Evolutionary conservation across 2,113 vertebrate species (phyloP), one percentile per base, ranked within the genome.

Genomic region (Butorides virescens): DNA sequence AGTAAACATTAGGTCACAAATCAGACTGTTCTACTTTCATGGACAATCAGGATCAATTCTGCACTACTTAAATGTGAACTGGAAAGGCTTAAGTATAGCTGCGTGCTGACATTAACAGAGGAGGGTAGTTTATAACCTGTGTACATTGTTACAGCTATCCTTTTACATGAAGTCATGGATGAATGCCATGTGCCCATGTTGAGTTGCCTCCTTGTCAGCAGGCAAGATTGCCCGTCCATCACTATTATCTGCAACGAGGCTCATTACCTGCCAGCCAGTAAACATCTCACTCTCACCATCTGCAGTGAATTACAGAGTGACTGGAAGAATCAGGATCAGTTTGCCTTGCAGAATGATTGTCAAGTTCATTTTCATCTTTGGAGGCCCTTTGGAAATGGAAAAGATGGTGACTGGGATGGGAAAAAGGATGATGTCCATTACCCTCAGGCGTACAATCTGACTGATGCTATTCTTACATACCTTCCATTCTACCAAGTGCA

Each of bases 291-390:
- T 98, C 95, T 95, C 91, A 95, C 98, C 97, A 98, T 98, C 98
- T 98, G 98, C 97, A 93, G 81, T 97, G 97, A 98, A 98, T 98
- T 98, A 97, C 97, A 97, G 98, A 97, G 95, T 98, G 98, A 97
- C 96, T 93, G 96, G 93, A 95, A 97, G 96, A 98, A 98, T 98
- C 97, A 98, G 93, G 72, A 97, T 98, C 97, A 95, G 94, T 97
- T 97, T 97, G 97, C 96, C 86, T 95, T 95, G 92, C 93, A 96
- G 86, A 83, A 82, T 97, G 96, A 97, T 97, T 98, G 97, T 98
- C 98, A 98, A 97, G 94, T 98, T 97, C 95, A 96, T 97, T 98
- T 98, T 98, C 96, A 92, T 98, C 96, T 98, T 96, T 95, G 92
- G 83, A 97, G 92, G 84, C 86, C 90, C 91, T 95, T 97, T 95